Percentiles rank a stretch among this genome's conserved stretches.
Evolutionary conservation across 2,888 invertebrate species (phyloP).

Genomic region (Anthophora plumipes): DNA sequence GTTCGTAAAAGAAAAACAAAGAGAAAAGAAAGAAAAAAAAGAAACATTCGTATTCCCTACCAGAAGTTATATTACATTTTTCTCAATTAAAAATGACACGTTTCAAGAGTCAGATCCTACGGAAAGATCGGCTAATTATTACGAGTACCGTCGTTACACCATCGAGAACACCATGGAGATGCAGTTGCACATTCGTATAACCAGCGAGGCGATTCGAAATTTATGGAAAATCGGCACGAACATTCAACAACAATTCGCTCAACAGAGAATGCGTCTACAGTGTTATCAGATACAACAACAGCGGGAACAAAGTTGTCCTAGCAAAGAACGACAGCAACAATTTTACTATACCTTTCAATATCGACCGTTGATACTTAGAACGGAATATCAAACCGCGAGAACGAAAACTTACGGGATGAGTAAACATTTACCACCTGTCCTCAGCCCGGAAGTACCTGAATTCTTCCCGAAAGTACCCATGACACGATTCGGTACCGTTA

Average conservation of each 20-base stretch:
- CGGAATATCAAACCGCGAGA: conserved; percentile 52
- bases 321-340: conserved; percentile 56
- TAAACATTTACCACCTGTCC: conserved; percentile 60
- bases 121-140: conserved; percentile 10
- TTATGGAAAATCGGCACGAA: conserved; percentile 72
- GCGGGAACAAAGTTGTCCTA: conserved; percentile 26
- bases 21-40: background rate
- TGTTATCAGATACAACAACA: conserved; percentile 36
- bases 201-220: conserved; percentile 71
- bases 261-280: conserved; percentile 37
- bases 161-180: conserved; percentile 76
- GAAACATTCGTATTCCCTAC: background rate
- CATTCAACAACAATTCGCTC: conserved; percentile 40
- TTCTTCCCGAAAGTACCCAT: conserved; percentile 79
- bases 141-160: conserved; percentile 67
- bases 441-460: conserved; percentile 80
- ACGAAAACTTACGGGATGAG: conserved; percentile 36
- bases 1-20: background rate
- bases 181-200: conserved; percentile 75
- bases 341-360: conserved; percentile 66
- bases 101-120: conserved; percentile 22
- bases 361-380: conserved; percentile 58
- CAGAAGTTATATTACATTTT: background rate
- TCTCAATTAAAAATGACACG: background rate
- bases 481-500: conserved; percentile 44